Base-by-base conservation (phyloP, 2,888 invertebrate species). In the Calameuta pallipes region DNA sequence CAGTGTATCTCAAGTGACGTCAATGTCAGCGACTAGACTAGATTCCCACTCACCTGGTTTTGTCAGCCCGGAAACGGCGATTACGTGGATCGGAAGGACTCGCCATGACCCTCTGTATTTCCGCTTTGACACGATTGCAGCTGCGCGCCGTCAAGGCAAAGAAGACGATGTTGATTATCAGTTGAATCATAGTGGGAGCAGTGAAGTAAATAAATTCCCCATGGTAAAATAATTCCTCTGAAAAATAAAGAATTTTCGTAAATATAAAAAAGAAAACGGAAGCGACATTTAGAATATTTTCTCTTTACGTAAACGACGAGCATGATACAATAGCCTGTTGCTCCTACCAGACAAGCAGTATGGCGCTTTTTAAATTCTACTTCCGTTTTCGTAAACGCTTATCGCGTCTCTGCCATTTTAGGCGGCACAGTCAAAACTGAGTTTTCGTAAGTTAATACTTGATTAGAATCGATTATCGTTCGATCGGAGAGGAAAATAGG, bases 41-140 rank as follows among this genome's bases (percentile, higher is more conserved):
- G 15, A 23, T 23, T 71, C 31, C 9, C 81, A 86, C 93, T 93
- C 87, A 95, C 95, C 94, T 95, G 30, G 95, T 95, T 90, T 94
- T 94, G 86, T 96, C 95, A 74, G 95, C 93, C 75, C 94, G 93
- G 87, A 96, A 95, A 79, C 93, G 92, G 84, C 92, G 93, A 87
- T 94, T 94, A 56, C 93, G 93, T 0, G 94, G 92, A 74, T 93
- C 95, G 76, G 94, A 93, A 12, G 93, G 92, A 69, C 94, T 94
- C 1, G 94, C 93, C 68, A 94, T 94, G 84, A 95, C 94, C 92
- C 96, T 94, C 35, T 94, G 93, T 83, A 96, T 95, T 91, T 96
- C 96, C 0, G 94, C 94, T 91, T 96, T 96, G 4, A 96, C 95
- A 84, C 93, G 93, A 82, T 94, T 94, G 87, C 96, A 96, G 86